A percentile compares a stretch with the other conserved stretches of the same genome.
Evolutionary conservation across 1,140 invertebrate species (phyloP).

Genomic region (Microplitis mediator): DNA sequence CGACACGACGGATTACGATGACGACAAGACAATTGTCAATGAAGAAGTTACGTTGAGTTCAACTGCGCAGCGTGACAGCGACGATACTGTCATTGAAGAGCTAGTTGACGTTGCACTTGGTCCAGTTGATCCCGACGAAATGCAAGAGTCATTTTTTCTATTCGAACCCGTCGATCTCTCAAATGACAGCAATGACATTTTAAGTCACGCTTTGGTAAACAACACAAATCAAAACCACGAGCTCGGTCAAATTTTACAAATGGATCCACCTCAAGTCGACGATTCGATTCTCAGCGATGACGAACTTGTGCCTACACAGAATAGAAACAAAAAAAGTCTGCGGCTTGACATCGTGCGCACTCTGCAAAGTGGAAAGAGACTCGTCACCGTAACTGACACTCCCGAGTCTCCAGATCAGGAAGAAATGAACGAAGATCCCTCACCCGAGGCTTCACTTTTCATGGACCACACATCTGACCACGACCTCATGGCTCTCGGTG

Average conservation of each 20-base stretch:
- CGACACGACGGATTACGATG: slow-evolving; percentile 67
- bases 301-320: slow-evolving; percentile 43
- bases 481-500: slow-evolving; percentile 58
- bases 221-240: slow-evolving; percentile 53
- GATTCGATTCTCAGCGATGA: slow-evolving; percentile 51
- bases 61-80: slow-evolving; percentile 64
- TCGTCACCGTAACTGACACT: slow-evolving; percentile 57
- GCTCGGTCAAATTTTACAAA: slow-evolving; percentile 58
- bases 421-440: slow-evolving; percentile 58
- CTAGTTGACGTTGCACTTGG: slow-evolving; percentile 64
- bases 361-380: slow-evolving; percentile 46
- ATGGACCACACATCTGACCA: slow-evolving; percentile 54
- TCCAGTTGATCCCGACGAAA: slow-evolving; percentile 64
- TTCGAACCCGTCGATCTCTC: slow-evolving; percentile 68
- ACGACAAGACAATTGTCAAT: slow-evolving; percentile 66
- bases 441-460: slow-evolving; percentile 51
- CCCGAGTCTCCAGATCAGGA: slow-evolving; percentile 65
- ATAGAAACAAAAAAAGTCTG: slow-evolving; percentile 53
- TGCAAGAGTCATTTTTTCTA: slow-evolving; percentile 67
- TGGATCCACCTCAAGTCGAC: slow-evolving; percentile 53
- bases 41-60: slow-evolving; percentile 67
- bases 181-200: slow-evolving; percentile 67
- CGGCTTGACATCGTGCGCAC: slow-evolving; percentile 51
- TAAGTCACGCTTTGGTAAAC: slow-evolving; percentile 58
- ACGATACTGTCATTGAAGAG: slow-evolving; percentile 67